Evolutionary conservation across 2,888 invertebrate genomes (phyloP).

Genomic region (Elegia similella): DNA sequence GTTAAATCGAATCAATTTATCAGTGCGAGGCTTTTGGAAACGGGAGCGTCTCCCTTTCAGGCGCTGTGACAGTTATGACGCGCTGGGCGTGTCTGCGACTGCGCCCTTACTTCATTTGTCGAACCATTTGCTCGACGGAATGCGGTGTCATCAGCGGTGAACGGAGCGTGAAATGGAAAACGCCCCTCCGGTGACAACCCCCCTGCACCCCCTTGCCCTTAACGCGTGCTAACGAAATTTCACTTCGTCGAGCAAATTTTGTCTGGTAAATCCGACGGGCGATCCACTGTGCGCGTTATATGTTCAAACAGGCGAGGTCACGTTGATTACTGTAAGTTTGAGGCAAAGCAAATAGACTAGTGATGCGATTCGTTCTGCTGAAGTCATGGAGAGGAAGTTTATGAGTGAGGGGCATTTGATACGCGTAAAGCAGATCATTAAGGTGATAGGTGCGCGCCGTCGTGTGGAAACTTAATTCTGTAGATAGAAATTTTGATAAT

Average conservation of each 20-base stretch:
- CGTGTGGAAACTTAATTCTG: slow-evolving; percentile 30
- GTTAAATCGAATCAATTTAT: slow-evolving; percentile 68
- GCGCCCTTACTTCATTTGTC: slow-evolving; percentile 77
- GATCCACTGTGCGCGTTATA: slow-evolving; percentile 41
- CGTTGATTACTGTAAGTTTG: slow-evolving; percentile 48
- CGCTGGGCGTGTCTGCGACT: slow-evolving; percentile 68
- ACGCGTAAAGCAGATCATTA: slow-evolving; percentile 34
- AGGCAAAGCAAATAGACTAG: slow-evolving; percentile 35
- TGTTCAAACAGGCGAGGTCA: slow-evolving; percentile 49
- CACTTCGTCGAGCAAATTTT: slow-evolving; percentile 49
- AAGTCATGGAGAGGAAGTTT: slow-evolving; percentile 22
- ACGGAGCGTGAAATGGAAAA: slow-evolving; percentile 81
- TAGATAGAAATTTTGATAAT: slow-evolving; percentile 20
- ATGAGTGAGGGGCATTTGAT: slow-evolving; percentile 26
- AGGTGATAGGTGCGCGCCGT: slow-evolving; percentile 26
- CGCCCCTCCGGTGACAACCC: slow-evolving; percentile 72
- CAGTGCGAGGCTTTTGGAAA: slow-evolving; percentile 45
- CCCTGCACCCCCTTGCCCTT: slow-evolving; percentile 46
- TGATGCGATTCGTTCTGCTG: slow-evolving; percentile 33
- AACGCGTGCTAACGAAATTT: slow-evolving; percentile 73
- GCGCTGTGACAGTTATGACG: slow-evolving; percentile 74
- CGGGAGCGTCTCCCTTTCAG: slow-evolving; percentile 40
- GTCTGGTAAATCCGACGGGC: slow-evolving; percentile 38
- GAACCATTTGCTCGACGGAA: slow-evolving; percentile 77
- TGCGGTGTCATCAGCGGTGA: slow-evolving; percentile 78